Base-by-base conservation (phyloP, 2,797 vertebrate genomes). In the Trichosurus vulpecula region DNA sequence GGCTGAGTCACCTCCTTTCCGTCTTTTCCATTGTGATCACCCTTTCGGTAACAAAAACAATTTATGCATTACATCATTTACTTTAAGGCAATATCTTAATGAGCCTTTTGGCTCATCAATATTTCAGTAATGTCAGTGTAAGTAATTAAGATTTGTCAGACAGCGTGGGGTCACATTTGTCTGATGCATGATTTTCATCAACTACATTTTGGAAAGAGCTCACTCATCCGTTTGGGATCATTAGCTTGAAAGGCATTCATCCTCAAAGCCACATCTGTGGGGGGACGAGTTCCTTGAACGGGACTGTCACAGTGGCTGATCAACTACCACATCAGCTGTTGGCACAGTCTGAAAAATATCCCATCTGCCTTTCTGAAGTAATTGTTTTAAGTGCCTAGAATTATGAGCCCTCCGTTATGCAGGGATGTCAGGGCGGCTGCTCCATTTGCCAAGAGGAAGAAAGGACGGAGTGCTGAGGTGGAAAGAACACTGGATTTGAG, bases 151-250 rank as follows among this genome's bases (percentile, higher is more conserved):
- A 90, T 90, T 92, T 94, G 90, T 92, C 91, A 94, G 93, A 97
- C 58, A 87, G 96, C 93, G 41, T 91, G 52, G 93, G 56, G 66
- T 92, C 96, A 91, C 58, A 81, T 74, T 66, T 90, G 14, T 91
- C 89, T 95, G 90, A 55, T 91, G 89, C 90, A 94, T 90, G 55
- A 90, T 91, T 95, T 94, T 58, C 95, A 96, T 95, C 94, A 93
- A 61, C 9, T 87, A 27, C 13, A 55, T 66, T 87, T 96, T 91
- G 54, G 66, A 87, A 54, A 93, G 52, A 58, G 91, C 87, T 90
- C 92, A 55, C 89, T 61, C 61, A 90, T 41, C 35, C 95, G 90
- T 87, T 87, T 87, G 41, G 74, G 74, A 87, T 87, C 74, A 87
- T 87, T 87, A 87, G 74, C 27, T 29, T 51, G 74, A 51, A 87